These are phyloP conservation scores for Lophius americanus DNA, from an alignment of 2,797 vertebrate species.

Conservation along the genomic window DNA sequence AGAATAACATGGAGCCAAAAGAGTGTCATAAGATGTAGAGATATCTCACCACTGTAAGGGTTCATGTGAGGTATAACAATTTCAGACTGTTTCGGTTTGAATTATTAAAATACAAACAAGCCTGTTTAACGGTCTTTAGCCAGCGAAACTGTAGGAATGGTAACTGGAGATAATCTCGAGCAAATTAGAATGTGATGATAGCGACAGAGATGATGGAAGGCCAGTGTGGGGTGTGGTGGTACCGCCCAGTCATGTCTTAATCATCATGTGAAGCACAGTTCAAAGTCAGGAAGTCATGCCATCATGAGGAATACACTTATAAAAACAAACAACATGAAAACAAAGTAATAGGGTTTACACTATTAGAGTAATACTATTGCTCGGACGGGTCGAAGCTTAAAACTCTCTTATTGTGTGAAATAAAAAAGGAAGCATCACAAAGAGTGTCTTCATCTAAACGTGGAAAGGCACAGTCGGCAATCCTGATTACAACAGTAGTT, in stretches of 20 bases:
- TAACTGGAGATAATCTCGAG: conserved; percentile 28
- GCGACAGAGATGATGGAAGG: conserved; percentile 23
- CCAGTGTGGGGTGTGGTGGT: neutral
- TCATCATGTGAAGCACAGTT: conserved; percentile 41
- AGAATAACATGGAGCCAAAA: neutral
- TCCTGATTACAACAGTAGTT: conserved; percentile 73
- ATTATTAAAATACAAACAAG: conserved; percentile 13
- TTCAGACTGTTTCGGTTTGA: neutral
- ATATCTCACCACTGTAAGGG: neutral
- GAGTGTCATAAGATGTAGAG: neutral
- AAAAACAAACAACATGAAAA: conserved; percentile 31
- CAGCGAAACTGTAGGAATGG: conserved; percentile 3
- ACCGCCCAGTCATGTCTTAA: conserved; percentile 25
- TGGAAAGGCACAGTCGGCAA: conserved; percentile 81
- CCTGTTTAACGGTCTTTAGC: conserved; percentile 7
- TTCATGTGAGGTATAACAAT: neutral
- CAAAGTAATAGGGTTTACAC: conserved; percentile 49
- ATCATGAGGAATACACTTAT: conserved; percentile 41
- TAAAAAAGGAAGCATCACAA: conserved; percentile 38
- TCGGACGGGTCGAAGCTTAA: conserved; percentile 47
- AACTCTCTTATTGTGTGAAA: conserved; percentile 47
- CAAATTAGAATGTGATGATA: conserved; percentile 19
- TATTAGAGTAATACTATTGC: conserved; percentile 71
- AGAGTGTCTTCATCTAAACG: conserved; percentile 59
- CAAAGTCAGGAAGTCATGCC: conserved; percentile 51